Evolutionary conservation across 2,888 invertebrate genomes (phyloP).

Genomic region (Ctena decussata): DNA sequence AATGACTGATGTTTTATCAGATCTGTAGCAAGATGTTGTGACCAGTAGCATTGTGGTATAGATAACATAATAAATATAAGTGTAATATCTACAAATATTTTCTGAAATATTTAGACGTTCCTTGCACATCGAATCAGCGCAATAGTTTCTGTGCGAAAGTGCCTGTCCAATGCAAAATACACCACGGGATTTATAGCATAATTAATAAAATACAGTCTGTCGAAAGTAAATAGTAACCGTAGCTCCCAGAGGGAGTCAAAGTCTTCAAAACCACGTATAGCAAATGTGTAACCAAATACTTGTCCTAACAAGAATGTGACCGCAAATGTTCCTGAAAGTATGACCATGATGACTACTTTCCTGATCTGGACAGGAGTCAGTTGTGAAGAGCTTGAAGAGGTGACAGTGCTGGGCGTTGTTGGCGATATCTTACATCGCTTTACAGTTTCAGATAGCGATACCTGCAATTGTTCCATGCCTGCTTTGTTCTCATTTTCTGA

Average conservation of each 20-base stretch:
- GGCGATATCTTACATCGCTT: too few relatives aligned
- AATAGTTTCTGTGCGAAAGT: not conserved
- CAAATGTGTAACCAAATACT: not conserved
- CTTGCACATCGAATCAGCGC: not conserved
- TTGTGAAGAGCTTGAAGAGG: too few relatives aligned
- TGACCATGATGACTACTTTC: not conserved
- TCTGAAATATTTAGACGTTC: too few relatives aligned
- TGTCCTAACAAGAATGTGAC: not conserved
- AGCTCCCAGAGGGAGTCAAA: not conserved
- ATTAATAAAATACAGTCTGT: not conserved
- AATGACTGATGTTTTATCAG: too few relatives aligned
- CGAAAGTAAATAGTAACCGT: not conserved
- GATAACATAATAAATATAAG: too few relatives aligned
- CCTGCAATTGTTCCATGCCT: too few relatives aligned
- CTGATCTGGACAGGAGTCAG: not conserved
- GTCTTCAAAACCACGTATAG: not conserved
- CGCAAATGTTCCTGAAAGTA: not conserved
- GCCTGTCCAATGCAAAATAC: not conserved
- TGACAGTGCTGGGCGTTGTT: too few relatives aligned
- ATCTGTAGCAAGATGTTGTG: too few relatives aligned
- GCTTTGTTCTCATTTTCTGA: too few relatives aligned
- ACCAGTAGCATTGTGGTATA: too few relatives aligned
- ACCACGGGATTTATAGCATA: not conserved
- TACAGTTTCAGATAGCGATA: too few relatives aligned
- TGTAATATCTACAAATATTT: too few relatives aligned